Evolutionary conservation across 2,888 invertebrate genomes (phyloP), one percentile per base, ranked within the genome.

Genomic region (Chalcis sispes): DNA sequence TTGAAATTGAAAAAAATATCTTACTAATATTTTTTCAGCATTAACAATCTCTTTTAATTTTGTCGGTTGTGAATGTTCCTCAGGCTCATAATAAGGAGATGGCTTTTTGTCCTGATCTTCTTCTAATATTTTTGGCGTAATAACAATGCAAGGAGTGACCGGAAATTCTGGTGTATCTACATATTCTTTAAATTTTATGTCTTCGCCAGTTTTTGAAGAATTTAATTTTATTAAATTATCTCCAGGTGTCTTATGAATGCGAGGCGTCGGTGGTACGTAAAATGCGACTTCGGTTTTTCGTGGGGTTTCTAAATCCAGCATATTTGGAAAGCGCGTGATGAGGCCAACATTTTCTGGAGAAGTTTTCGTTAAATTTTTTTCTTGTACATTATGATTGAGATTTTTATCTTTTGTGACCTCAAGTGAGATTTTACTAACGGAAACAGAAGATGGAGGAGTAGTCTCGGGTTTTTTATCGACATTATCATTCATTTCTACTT

Each of bases 81-180:
- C 70, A 10, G 79, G 79, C 20, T 81, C 77, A n/a, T 75, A 66
- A 58, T 74, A 80, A n/a, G 80, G 76, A 18, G 78, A 78, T 2
- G 71, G 36, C 10, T 75, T 77, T 20, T 73, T 79, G 2, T 66
- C 54, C 0, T 72, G 36, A 2, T 74, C 76, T 18, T 82, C 82
- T 20, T 85, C 82, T 0, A 62, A 10, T 18, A 77, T 58, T 29
- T 83, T 82, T 0, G 88, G 88, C 0, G 88, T 88, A 4, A 87
- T 48, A 3, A 82, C 78, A n/a, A 88, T 83, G 18, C 83, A 82
- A 1, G 89, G 89, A 0, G 89, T 89, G 1, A 81, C 82, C 1
- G 89, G 88, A 52, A 87, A 86, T 46, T 87, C 88, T 1, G 88
- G 88, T 0, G 89, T 88, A 2, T 81, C 77, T 5, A 87, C 83